phyloP scores from a whole-genome alignment of 2,888 invertebrate species.

The Operophtera brumata region DNA sequence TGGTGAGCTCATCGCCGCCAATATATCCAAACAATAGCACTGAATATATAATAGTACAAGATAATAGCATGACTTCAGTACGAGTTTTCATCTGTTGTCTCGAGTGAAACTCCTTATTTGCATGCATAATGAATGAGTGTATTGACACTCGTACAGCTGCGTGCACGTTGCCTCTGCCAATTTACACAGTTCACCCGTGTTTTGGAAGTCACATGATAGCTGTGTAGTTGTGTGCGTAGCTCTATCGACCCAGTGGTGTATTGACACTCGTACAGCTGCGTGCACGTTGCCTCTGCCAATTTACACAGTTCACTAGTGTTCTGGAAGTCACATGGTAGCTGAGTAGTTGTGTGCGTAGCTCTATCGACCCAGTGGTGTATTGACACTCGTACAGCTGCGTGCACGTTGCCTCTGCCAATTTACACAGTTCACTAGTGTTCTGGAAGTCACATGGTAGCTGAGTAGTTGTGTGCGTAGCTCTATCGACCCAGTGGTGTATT shows the following conservation, averaged over 20 bases:
- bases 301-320: neutral
- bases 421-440: neutral
- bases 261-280: slow-evolving; percentile 1
- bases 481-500: neutral
- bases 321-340: slow-evolving; percentile 8
- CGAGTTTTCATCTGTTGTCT: neutral
- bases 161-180: neutral
- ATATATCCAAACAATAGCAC: too few species aligned
- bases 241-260: neutral
- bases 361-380: neutral
- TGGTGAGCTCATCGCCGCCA: too few species aligned
- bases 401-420: neutral
- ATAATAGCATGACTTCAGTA: neutral
- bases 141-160: slow-evolving; percentile 3
- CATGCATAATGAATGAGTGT: slow-evolving; percentile 16
- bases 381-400: slow-evolving; percentile 1
- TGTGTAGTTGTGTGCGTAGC: neutral
- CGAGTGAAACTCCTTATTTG: slow-evolving; percentile 9
- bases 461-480: neutral
- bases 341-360: neutral
- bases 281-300: neutral
- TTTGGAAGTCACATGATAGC: slow-evolving; percentile 8
- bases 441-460: slow-evolving; percentile 7
- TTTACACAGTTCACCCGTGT: neutral
- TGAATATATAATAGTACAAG: too few species aligned